Base-by-base conservation (phyloP, 2,888 invertebrate genomes). In the Parapristionchus giblindavisi region DNA sequence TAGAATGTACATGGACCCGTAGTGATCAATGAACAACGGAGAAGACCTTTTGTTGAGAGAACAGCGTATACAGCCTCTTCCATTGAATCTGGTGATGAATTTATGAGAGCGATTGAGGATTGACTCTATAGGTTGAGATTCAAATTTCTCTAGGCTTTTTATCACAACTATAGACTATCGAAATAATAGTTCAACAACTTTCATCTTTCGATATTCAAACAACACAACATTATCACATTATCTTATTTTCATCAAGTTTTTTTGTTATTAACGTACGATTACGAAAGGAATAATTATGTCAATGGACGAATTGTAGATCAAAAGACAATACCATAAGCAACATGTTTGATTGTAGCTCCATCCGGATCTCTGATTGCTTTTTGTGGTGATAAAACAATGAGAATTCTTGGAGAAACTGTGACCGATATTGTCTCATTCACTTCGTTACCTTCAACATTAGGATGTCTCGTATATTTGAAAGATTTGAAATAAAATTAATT, bases 1-100 rank as follows among this genome's bases (percentile, higher is more conserved):
- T 71, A 71, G 58, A 71, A 71, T 29, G 71, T 71, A 43, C 71
- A 71, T 1, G 71, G 71, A 14, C 43, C 43, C 14, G 71, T 38
- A 29, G 71, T 24, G 40, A 29, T 29, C 54, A 71, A 40, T 1
- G 71, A 71, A 58, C 71, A 71, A 8, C 71, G 40, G 34, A 71
- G 36, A 29, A 71, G 48, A 21, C 54, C 71, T 21, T 71, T 71
- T 29, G 71, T 58, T 17, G 71, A 71, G 40, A 71, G 58, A 29
- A 71, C 71, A 5, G 71, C 71, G 58, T 71, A 71, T n/a, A 71
- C 71, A 32, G 48, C 38, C 24, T 51, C 48, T 32, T 71, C 48
- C 71, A 71, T 71, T 36, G 71, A 71, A 58, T 71, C 71, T 71
- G 6, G 24, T 14, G 27, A 27, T 24, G 58, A 11, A 27, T 58